phyloP scores from a whole-genome alignment of 2,797 vertebrate genomes.

The Sciurus vulgaris region DNA sequence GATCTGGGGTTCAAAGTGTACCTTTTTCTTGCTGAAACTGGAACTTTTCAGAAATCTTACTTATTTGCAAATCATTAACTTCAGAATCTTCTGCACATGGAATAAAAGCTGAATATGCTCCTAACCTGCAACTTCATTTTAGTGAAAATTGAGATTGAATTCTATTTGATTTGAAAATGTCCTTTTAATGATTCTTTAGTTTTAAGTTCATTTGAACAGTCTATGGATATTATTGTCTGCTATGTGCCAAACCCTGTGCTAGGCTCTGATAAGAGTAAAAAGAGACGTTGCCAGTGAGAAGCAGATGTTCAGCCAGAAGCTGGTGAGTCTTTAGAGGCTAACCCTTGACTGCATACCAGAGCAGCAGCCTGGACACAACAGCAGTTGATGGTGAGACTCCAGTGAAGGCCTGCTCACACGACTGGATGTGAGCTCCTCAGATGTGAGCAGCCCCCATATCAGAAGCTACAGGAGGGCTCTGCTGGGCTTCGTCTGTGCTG shows the following conservation, averaged over 20 bases:
- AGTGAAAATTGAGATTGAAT: constrained; percentile 26
- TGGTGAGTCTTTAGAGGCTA: background rate
- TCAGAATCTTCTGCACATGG: background rate
- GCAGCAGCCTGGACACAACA: background rate
- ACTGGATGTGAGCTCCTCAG: background rate
- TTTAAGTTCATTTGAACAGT: background rate
- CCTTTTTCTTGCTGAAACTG: background rate
- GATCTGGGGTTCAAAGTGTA: background rate
- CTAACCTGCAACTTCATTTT: background rate
- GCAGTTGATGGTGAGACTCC: background rate
- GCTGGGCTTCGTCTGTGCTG: background rate
- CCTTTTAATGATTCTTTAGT: constrained; percentile 23
- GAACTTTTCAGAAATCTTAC: constrained; percentile 26
- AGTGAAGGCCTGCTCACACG: background rate
- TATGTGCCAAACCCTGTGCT: background rate
- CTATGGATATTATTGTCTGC: background rate
- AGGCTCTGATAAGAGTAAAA: background rate
- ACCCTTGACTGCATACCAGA: background rate
- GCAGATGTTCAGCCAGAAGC: background rate
- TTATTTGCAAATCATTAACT: constrained; percentile 61
- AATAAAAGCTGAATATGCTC: background rate
- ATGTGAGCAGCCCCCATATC: background rate
- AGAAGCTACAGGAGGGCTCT: background rate
- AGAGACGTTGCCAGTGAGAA: background rate
- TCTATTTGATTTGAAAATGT: background rate